phyloP scores from a whole-genome alignment of 2,113 vertebrate species.

The Geococcyx californianus region DNA sequence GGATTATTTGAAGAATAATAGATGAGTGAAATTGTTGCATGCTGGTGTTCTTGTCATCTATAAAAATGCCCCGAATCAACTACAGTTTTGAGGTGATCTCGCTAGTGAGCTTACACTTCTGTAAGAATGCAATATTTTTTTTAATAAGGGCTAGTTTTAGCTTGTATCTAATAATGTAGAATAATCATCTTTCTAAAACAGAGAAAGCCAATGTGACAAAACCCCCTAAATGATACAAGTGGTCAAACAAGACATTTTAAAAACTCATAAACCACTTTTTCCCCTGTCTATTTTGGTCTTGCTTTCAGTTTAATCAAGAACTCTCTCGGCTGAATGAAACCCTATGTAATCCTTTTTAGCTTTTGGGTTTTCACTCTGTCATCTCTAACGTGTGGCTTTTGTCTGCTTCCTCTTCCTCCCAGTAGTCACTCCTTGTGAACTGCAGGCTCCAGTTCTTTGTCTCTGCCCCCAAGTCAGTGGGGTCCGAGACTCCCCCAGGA shows the following conservation, averaged over 20 bases:
- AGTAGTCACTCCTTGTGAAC: not conserved
- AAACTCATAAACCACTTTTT: not conserved
- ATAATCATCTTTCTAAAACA: not conserved
- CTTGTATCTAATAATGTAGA: not conserved
- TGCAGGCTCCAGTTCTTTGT: not conserved
- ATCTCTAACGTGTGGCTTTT: not conserved
- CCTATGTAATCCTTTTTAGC: not conserved
- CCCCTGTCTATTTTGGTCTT: not conserved
- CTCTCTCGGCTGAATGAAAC: not conserved
- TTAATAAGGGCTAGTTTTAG: not conserved
- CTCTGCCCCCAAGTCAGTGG: not conserved
- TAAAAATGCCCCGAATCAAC: not conserved
- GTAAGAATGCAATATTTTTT: not conserved
- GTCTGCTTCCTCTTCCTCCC: not conserved
- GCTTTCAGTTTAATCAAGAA: not conserved
- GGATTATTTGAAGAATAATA: not conserved
- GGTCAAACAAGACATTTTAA: not conserved
- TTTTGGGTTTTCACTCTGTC: not conserved
- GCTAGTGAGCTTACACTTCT: not conserved
- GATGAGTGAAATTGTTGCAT: not conserved
- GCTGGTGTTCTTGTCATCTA: not conserved
- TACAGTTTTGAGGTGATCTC: not conserved
- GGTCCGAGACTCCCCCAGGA: not conserved
- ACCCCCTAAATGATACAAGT: accelerated
- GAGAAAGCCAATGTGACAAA: not conserved